Evolutionary conservation across 2,797 vertebrate genomes (phyloP), one percentile per base, ranked within the genome.

Genomic region (Schizopygopsis malacanthus): DNA sequence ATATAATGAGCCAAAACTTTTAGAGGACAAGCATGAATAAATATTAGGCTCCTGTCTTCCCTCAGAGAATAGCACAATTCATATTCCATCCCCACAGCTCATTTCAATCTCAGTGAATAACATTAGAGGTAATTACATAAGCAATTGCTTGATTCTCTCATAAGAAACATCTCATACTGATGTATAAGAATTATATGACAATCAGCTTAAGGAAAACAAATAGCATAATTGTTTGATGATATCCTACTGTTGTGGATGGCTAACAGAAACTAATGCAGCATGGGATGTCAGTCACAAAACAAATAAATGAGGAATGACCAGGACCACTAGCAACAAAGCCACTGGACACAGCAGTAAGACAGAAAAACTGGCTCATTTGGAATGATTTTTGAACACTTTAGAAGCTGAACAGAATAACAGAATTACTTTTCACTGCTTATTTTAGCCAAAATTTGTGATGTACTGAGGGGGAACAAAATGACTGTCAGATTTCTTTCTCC

Each of bases 1-100:
- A 70, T 80, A 92, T 83, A 88, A 20, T 80, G 65, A 77, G 76
- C 81, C 72, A 86, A 86, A 88, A 85, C 65, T 85, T 85, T 61
- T 75, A 82, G 83, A 67, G 45, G 18, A 87, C 91, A 90, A 89
- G 85, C 77, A 93, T 93, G 76, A 91, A 93, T 93, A 91, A 82
- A 90, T 88, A 92, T 88, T 71, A 91, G 84, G 45, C 50, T 45
- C 43, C 43, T 75, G 11, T 81, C 71, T 92, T 91, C 84, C 72
- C 63, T 81, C 43, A 65, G 28, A 82, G 85, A 70, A 54, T 79
- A 13, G 20, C 22, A 41, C 70, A 61, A 92, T 93, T 88, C 82
- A 88, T 88, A 85, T 91, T 90, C 88, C 79, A 86, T 83, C 82
- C 63, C 59, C 18, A 76, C 33, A 79, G 63, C 47, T 86, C 6